Evolutionary conservation across 2,888 invertebrate species (phyloP).

Genomic region (Apantesis nais): DNA sequence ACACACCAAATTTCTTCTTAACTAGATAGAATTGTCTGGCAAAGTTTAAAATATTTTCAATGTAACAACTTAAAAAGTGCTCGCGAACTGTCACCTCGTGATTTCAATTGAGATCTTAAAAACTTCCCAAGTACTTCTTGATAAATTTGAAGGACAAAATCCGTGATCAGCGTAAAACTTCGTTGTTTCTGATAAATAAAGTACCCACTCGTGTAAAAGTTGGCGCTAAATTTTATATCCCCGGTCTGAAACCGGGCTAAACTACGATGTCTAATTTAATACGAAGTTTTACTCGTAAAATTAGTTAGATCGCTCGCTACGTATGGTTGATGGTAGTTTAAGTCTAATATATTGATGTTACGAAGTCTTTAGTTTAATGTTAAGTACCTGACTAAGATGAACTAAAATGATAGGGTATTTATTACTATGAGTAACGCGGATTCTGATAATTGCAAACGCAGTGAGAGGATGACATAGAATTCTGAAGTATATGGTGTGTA

Average conservation of each 20-base stretch:
- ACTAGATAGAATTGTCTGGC: not conserved
- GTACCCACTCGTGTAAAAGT: conserved; percentile 36
- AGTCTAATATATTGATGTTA: conserved; percentile 17
- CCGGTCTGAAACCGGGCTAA: conserved; percentile 28
- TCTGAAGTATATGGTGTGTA: no score
- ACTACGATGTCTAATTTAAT: conserved; percentile 33
- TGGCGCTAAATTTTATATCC: conserved; percentile 38
- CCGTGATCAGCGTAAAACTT: conserved; percentile 36
- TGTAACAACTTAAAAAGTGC: not conserved
- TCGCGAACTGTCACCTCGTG: not conserved
- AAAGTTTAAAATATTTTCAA: not conserved
- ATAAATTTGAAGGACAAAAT: conserved; percentile 21
- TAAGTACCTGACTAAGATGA: not conserved
- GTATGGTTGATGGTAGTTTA: conserved; percentile 31
- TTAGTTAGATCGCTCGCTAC: conserved; percentile 38
- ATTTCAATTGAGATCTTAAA: conserved; percentile 1
- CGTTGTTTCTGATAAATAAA: conserved; percentile 42
- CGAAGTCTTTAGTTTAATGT: not conserved
- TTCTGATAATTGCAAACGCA: not conserved
- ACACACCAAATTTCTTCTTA: not conserved
- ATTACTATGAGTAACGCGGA: not conserved
- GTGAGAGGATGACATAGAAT: not conserved
- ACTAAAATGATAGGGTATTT: not conserved
- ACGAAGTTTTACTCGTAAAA: conserved; percentile 41
- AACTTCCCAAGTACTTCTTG: conserved; percentile 1